These are phyloP conservation scores for Rhegmatorhina hoffmannsi DNA, from an alignment of 2,113 vertebrate genomes.

Conservation along the genomic window DNA sequence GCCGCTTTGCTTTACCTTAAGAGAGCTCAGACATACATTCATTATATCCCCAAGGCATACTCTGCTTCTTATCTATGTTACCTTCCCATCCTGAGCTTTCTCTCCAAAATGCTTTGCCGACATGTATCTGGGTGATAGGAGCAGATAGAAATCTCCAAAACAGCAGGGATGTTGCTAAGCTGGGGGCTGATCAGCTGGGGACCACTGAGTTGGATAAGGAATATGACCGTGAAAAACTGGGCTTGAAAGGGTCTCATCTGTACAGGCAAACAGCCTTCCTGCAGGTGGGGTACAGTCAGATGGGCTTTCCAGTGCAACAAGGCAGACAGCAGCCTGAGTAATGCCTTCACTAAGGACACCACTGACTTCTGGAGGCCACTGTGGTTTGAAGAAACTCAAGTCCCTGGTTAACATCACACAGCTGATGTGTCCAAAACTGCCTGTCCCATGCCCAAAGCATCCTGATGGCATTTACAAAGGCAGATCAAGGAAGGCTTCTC, in stretches of 20 bases:
- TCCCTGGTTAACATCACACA: not conserved
- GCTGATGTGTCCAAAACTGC: not conserved
- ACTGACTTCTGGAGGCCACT: not conserved
- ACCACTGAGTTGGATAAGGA: not conserved
- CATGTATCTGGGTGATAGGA: not conserved
- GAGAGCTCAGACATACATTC: not conserved
- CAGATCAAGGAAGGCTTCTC: not conserved
- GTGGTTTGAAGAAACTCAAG: not conserved
- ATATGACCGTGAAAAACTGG: not conserved
- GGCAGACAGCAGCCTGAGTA: not conserved
- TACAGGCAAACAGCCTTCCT: not conserved
- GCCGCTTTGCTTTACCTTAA: not conserved
- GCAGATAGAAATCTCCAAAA: not conserved
- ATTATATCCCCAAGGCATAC: not conserved
- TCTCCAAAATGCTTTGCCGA: not conserved
- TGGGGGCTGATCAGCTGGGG: not conserved
- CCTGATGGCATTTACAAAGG: not conserved
- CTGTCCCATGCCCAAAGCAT: not conserved
- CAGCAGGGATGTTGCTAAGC: not conserved
- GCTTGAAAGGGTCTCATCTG: not conserved
- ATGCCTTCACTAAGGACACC: not conserved
- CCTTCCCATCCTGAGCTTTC: not conserved
- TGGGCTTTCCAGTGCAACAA: not conserved
- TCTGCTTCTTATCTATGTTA: not conserved
- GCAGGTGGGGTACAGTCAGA: not conserved